These are phyloP conservation scores for Caenorhabditis panamensis DNA, from an alignment of 2,888 invertebrate species.

Conservation along the genomic window DNA sequence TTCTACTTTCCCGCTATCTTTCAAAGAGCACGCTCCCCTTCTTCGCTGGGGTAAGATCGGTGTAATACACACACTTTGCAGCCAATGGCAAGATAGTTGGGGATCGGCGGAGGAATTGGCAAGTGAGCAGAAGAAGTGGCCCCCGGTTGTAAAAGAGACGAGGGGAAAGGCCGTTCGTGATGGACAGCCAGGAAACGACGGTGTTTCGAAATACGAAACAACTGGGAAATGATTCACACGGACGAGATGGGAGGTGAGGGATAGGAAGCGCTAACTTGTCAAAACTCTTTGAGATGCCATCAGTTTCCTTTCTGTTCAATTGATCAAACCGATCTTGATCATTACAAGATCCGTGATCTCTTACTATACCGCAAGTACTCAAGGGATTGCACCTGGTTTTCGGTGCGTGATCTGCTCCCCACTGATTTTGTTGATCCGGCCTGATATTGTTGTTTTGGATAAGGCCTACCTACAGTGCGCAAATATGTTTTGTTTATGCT, in stretches of 20 bases:
- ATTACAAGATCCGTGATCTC: no score
- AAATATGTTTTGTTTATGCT: conserved; percentile 30
- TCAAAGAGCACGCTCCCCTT: conserved; percentile 35
- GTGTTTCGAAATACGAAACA: conserved; percentile 48
- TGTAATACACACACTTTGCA: conserved; percentile 58
- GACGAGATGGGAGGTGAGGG: not conserved
- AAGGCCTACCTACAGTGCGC: conserved; percentile 19
- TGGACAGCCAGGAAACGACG: conserved; percentile 11
- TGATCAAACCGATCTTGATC: not conserved
- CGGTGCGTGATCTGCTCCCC: conserved; percentile 9
- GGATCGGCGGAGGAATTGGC: conserved; percentile 21
- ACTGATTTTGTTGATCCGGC: conserved; percentile 11
- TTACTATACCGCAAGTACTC: no score
- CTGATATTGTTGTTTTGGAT: conserved; percentile 20
- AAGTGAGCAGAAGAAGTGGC: not conserved
- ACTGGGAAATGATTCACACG: conserved; percentile 2
- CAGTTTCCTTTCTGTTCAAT: no score
- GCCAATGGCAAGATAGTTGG: conserved; percentile 50
- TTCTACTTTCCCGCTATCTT: conserved; percentile 23
- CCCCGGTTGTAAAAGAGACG: conserved; percentile 44
- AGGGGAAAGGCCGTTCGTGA: conserved; percentile 44
- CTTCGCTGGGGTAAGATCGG: conserved; percentile 3
- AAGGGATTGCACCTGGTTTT: not conserved
- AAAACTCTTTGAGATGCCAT: not conserved
- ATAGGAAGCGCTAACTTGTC: not conserved